Conservation (phyloP, 2,888 invertebrate species). For the Drosophila phalerata region DNA sequence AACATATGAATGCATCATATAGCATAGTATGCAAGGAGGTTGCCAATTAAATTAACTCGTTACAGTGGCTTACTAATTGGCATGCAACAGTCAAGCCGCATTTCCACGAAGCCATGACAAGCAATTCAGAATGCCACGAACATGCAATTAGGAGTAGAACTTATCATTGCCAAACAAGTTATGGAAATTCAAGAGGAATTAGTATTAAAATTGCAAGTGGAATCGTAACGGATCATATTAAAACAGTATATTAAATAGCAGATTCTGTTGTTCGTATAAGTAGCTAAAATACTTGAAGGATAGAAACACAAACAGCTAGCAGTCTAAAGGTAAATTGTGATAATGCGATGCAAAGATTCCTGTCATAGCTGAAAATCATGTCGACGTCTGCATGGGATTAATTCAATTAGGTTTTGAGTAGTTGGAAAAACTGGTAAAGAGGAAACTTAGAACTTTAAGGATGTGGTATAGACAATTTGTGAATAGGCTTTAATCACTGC, state of each 20-base stretch:
- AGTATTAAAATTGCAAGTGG: background rate
- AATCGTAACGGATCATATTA: background rate
- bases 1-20: slow-evolving; percentile 24
- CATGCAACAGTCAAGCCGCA: background rate
- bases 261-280: too few species aligned
- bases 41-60: slow-evolving; percentile 1
- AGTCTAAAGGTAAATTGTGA: background rate
- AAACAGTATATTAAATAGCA: too few species aligned
- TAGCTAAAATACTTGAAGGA: background rate
- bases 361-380: background rate
- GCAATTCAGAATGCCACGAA: background rate
- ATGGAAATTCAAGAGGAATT: background rate
- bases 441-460: too few species aligned
- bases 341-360: background rate
- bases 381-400: background rate
- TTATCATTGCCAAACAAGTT: background rate
- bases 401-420: background rate
- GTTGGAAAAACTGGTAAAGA: background rate
- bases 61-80: slow-evolving; percentile 34
- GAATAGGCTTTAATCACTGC: too few species aligned
- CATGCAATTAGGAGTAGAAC: background rate
- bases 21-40: slow-evolving; percentile 1
- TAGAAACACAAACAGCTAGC: background rate
- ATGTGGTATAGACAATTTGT: too few species aligned
- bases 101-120: background rate